Conservation (phyloP, 1,140 invertebrate genomes). For the Saccostrea echinata region DNA sequence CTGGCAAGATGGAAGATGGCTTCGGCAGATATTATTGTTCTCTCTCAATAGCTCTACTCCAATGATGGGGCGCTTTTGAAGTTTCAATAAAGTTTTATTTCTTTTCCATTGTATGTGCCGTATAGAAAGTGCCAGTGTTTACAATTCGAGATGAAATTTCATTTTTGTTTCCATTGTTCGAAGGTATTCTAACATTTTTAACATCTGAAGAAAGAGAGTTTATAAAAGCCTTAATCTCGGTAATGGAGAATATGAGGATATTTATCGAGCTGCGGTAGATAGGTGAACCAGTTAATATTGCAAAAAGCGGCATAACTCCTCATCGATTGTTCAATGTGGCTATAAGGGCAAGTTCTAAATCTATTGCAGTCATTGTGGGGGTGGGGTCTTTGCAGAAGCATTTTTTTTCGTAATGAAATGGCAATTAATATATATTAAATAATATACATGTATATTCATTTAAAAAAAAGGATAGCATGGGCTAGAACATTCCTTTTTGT, state of each 20-base stretch:
- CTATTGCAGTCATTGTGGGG: too few relatives aligned
- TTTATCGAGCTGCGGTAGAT: neutral
- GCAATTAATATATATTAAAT: too few relatives aligned
- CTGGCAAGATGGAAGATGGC: slow-evolving; percentile 17
- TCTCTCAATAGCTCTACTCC: neutral
- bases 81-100: slow-evolving; percentile 38
- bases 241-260: neutral
- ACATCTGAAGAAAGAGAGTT: slow-evolving; percentile 21
- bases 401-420: too few relatives aligned
- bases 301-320: slow-evolving; percentile 4
- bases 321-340: too few relatives aligned
- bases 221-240: slow-evolving; percentile 22
- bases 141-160: slow-evolving; percentile 37
- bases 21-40: neutral
- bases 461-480: too few relatives aligned
- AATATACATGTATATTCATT: too few relatives aligned
- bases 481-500: too few relatives aligned
- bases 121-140: slow-evolving; percentile 37
- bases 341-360: too few relatives aligned
- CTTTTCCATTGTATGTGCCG: slow-evolving; percentile 24
- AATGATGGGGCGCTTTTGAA: slow-evolving; percentile 26
- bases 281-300: neutral
- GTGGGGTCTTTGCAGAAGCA: too few relatives aligned
- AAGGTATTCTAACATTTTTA: slow-evolving; percentile 37
- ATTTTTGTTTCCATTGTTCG: slow-evolving; percentile 32